Evolutionary conservation across 2,797 vertebrate genomes (phyloP).

Genomic region (Enteromius treurensis): DNA sequence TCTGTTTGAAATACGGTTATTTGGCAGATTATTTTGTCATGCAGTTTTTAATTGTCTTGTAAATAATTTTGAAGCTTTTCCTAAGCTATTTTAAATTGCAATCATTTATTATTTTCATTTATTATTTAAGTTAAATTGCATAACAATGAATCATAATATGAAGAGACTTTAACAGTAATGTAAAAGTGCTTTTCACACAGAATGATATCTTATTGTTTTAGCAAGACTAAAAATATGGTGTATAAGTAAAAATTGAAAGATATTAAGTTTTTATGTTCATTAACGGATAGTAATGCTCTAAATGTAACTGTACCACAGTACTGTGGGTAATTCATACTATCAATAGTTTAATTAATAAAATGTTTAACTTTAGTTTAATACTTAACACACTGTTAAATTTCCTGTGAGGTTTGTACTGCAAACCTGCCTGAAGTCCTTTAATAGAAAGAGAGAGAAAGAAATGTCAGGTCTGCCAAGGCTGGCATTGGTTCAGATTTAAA

Average conservation of each 20-base stretch:
- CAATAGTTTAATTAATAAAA: constrained; percentile 39
- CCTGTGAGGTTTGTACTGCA: neutral
- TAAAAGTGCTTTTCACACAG: neutral
- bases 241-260: neutral
- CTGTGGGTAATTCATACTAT: constrained; percentile 37
- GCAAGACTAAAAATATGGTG: neutral
- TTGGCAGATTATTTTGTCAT: too few relatives aligned
- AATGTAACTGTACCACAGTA: constrained; percentile 12
- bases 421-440: neutral
- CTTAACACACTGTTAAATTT: neutral
- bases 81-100: too few relatives aligned
- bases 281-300: neutral
- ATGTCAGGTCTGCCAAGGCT: constrained; percentile 28
- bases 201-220: neutral
- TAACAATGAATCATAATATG: too few relatives aligned
- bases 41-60: too few relatives aligned
- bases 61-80: too few relatives aligned
- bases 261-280: neutral
- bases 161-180: neutral
- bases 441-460: constrained; percentile 17
- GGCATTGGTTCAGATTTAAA: constrained; percentile 47
- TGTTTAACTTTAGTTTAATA: constrained; percentile 19
- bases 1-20: too few relatives aligned
- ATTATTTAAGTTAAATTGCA: too few relatives aligned
- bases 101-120: too few relatives aligned